These are phyloP conservation scores for Rhynchomys soricoides DNA, from an alignment of 2,113 vertebrate species.

Conservation along the genomic window DNA sequence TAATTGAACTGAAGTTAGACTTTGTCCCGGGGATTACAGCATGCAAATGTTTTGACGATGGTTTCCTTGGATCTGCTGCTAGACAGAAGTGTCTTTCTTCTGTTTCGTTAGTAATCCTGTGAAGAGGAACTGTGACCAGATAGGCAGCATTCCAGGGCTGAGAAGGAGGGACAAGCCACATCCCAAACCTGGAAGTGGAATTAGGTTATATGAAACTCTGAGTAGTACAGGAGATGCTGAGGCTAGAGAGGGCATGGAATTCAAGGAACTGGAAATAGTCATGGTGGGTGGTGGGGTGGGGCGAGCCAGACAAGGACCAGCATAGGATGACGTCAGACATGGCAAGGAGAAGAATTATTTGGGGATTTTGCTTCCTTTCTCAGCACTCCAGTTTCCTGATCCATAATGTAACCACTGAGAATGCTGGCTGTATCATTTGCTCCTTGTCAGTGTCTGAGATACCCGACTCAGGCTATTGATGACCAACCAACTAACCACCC, in stretches of 20 bases:
- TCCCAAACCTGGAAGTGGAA: neutral
- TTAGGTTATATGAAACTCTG: neutral
- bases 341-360: neutral
- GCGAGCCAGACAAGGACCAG: rapidly evolving
- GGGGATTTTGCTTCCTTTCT: neutral
- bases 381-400: neutral
- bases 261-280: neutral
- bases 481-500: neutral
- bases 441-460: neutral
- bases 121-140: neutral
- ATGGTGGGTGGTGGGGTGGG: neutral
- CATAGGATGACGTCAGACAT: neutral
- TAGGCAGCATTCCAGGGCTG: neutral
- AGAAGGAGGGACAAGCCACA: neutral
- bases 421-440: neutral
- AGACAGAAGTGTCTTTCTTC: neutral
- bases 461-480: neutral
- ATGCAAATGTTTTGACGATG: neutral
- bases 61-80: neutral
- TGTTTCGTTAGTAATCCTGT: neutral
- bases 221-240: neutral
- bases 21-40: neutral
- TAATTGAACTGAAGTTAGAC: slow-evolving; percentile 15
- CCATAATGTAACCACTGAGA: neutral
- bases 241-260: neutral